Evolutionary conservation across 1,140 invertebrate species (phyloP).

Genomic region (Aporrectodea caliginosa): DNA sequence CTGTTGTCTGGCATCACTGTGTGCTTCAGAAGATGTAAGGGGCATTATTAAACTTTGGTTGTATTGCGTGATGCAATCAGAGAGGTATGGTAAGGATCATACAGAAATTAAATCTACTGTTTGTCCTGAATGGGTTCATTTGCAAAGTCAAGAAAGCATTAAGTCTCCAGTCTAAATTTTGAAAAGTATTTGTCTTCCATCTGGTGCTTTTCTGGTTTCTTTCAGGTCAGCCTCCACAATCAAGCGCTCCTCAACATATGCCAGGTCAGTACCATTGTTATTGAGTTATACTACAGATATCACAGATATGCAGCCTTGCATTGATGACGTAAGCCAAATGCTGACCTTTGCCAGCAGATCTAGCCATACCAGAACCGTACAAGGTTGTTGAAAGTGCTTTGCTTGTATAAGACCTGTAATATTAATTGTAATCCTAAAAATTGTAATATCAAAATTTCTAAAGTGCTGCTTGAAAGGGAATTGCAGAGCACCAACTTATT

Average conservation of each 20-base stretch:
- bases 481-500: no score
- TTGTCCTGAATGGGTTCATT: not conserved
- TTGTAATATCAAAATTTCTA: no score
- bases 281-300: not conserved
- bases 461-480: no score
- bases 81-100: not conserved
- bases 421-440: no score
- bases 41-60: no score
- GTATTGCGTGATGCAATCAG: not conserved
- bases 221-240: not conserved
- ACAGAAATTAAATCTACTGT: not conserved
- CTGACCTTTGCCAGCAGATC: no score
- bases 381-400: not conserved
- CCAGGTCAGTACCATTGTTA: not conserved
- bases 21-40: no score
- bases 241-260: not conserved
- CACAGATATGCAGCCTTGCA: no score
- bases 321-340: no score
- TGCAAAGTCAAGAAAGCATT: not conserved
- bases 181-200: not conserved
- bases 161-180: not conserved
- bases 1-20: no score
- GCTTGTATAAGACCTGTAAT: not conserved
- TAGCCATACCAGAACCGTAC: no score
- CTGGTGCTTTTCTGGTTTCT: not conserved